These are phyloP conservation scores for Salarias fasciatus DNA, from an alignment of 2,797 vertebrate genomes.

Conservation along the genomic window DNA sequence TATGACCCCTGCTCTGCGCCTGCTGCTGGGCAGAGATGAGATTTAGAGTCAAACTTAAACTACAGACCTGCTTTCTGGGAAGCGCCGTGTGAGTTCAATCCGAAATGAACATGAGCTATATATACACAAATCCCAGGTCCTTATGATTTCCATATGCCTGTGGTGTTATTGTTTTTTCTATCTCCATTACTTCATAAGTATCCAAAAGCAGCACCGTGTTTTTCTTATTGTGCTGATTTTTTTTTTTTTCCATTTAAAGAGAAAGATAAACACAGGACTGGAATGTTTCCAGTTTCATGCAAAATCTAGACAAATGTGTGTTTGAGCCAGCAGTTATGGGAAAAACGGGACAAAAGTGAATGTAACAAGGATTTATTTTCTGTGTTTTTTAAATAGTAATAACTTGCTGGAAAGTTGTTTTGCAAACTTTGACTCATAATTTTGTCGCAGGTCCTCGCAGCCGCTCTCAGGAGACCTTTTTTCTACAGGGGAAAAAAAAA, in stretches of 20 bases:
- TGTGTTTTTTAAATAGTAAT: slow-evolving; percentile 25
- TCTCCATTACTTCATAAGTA: slow-evolving; percentile 74
- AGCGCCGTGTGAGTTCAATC: slow-evolving; percentile 77
- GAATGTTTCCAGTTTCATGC: slow-evolving; percentile 45
- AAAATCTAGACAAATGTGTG: slow-evolving; percentile 48
- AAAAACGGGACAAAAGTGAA: slow-evolving; percentile 35
- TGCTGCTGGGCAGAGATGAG: slow-evolving; percentile 69
- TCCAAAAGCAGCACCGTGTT: slow-evolving; percentile 49
- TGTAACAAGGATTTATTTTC: slow-evolving; percentile 26
- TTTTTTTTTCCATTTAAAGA: slow-evolving; percentile 45
- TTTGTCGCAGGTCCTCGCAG: slow-evolving; percentile 33
- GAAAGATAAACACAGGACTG: slow-evolving; percentile 60
- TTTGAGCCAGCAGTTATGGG: slow-evolving; percentile 36
- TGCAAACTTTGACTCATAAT: slow-evolving; percentile 38
- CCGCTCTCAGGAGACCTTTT: slow-evolving; percentile 42
- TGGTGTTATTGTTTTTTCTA: slow-evolving; percentile 77
- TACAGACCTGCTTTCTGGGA: slow-evolving; percentile 65
- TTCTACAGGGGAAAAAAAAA: too few relatives aligned
- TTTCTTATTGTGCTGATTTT: slow-evolving; percentile 43
- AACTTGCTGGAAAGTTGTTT: slow-evolving; percentile 34
- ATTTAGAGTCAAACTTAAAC: slow-evolving; percentile 70
- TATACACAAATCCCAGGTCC: slow-evolving; percentile 66
- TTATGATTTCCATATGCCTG: slow-evolving; percentile 85
- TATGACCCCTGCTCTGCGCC: slow-evolving; percentile 63
- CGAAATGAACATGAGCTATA: slow-evolving; percentile 75